Base-by-base conservation (phyloP, 1,140 invertebrate genomes). In the Diprion similis region DNA sequence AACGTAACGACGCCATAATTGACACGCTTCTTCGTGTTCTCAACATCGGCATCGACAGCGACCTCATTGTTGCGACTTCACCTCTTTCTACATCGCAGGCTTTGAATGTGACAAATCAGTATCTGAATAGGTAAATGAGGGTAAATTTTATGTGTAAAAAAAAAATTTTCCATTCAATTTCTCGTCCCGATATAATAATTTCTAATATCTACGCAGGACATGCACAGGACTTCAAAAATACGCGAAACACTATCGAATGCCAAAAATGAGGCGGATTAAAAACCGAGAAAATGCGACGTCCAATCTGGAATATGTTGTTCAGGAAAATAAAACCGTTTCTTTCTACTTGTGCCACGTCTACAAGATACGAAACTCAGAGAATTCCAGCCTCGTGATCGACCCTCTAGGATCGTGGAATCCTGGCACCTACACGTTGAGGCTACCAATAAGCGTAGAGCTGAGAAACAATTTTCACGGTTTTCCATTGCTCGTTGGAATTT, bases 391-490 rank as follows among this genome's bases (percentile, higher is more conserved):
- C 4, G 78, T 86, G 2, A 77, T 81, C 0, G 79, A 85, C 37
- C 79, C 76, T 68, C 76, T 87, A 69, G 85, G 86, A 3, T 80
- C 78, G 4, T 88, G 87, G 88, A 84, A 77, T 70, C 85, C 85
- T 1, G 79, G 80, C 11, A 73, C 75, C 8, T 68, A 69, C n/a
- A 73, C 75, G 19, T 46, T 84, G 0, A 79, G 77, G 13, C 71
- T 66, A 47, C 81, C 85, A 1, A 73, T 79, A 0, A 76, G 78
- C 37, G 82, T 84, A 1, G 84, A 86, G 47, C 72, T 84, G n/a
- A 75, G 86, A 46, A 83, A 79, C 46, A 83, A 86, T 70, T 86
- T 87, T 46, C 78, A 79, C 10, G 84, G 84, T 0, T 78, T 81
- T 13, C 84, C 86, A 17, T 79, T 88, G 0, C 75, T 83, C 51